A percentile compares a stretch with the other conserved stretches of the same genome.
phyloP scores from a whole-genome alignment of 2,797 vertebrate species.

The Numenius phaeopus region DNA sequence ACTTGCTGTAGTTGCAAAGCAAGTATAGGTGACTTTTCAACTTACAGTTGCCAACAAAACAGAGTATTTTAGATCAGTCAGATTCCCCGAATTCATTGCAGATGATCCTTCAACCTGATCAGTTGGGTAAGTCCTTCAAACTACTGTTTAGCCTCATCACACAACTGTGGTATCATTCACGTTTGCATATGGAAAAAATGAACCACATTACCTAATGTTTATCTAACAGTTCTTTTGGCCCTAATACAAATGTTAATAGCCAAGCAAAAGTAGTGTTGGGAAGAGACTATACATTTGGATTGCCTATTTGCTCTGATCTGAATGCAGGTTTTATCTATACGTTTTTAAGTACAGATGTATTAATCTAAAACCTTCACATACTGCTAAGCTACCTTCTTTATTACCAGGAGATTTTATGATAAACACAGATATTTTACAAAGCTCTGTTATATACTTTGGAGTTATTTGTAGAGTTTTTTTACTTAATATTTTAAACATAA shows the following conservation, averaged over 20 bases:
- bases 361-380: neutral
- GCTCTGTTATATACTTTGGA: neutral
- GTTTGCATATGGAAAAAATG: neutral
- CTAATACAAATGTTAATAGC: neutral
- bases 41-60: neutral
- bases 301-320: neutral
- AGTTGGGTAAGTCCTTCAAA: neutral
- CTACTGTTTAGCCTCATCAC: neutral
- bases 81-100: neutral
- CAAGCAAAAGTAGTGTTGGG: neutral
- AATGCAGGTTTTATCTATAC: neutral
- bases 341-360: neutral
- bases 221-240: neutral
- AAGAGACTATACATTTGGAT: slow-evolving; percentile 20
- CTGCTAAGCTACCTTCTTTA: neutral
- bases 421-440: neutral
- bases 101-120: neutral
- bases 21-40: neutral
- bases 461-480: neutral
- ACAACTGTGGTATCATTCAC: neutral
- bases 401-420: neutral
- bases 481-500: neutral
- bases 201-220: neutral
- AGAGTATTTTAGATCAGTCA: neutral
- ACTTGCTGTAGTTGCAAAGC: neutral